Evolutionary conservation across 2,888 invertebrate species (phyloP), one percentile per base, ranked within the genome.

Genomic region (Rhagonycha fulva): DNA sequence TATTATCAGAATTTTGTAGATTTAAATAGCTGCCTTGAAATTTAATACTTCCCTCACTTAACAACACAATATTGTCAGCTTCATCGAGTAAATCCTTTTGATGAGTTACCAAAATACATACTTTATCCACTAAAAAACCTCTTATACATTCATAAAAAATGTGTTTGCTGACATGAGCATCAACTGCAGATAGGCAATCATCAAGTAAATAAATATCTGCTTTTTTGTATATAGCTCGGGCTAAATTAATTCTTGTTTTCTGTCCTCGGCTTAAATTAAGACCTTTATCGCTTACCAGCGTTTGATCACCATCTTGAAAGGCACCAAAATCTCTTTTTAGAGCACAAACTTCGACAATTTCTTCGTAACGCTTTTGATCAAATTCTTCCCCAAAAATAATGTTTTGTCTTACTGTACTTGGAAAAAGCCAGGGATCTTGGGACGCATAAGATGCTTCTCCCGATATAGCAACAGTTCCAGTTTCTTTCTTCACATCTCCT

Each of bases 191-290:
- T 24, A 63, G 19, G 19, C 63, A 63, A n/a, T 63, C 63, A n/a
- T 63, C 63, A n/a, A 63, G 24, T 12, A 63, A 24, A 24, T 63
- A 63, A 11, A 63, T 24, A n/a, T 63, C 63, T 5, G 24, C 63
- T 12, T 63, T 63, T 12, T n/a, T 63, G 63, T 63, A 63, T 9
- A 23, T 10, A n/a, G 63, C 63, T 0, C 63, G 63, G 2, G 63
- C 63, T 63, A 96, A 88, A 86, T 94, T 94, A 26, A 96, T 91
- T 79, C 96, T 89, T 2, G 95, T 95, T 85, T 92, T 92, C 87
- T 96, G 96, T 12, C 96, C 96, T 14, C 95, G 95, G 60, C 95
- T 95, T 12, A 96, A 87, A 24, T 93, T 93, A 0, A 93, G 91
- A 9, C 96, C 96, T 70, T 94, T 90, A 83, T 96, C 96, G 7